phyloP scores from a whole-genome alignment of 2,888 invertebrate species.

The Pristionchus mayeri region DNA sequence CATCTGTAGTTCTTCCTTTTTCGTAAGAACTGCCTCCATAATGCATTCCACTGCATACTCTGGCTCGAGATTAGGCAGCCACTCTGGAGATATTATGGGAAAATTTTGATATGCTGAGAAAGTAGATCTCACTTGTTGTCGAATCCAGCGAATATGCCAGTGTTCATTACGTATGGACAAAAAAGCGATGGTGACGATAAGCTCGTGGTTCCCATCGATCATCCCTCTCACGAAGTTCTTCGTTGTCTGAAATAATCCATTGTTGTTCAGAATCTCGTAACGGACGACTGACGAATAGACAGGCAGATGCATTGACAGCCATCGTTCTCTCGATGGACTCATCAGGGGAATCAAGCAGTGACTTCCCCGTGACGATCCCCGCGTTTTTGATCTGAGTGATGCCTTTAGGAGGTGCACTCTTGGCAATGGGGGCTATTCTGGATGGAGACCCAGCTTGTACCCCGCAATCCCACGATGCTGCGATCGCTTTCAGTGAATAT shows the following conservation, averaged over 20 bases:
- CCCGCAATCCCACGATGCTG: no score
- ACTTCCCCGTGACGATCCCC: constrained; percentile 86
- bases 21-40: constrained; percentile 85
- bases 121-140: constrained; percentile 81
- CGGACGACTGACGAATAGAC: constrained; percentile 87
- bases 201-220: constrained; percentile 89
- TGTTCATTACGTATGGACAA: constrained; percentile 95
- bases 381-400: constrained; percentile 87
- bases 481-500: no score
- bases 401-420: constrained; percentile 73
- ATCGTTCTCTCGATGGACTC: constrained; percentile 89
- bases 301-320: constrained; percentile 90
- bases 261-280: not conserved
- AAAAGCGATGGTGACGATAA: constrained; percentile 92
- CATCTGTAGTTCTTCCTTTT: constrained; percentile 78
- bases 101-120: not conserved
- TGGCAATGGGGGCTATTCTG: no score
- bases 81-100: no score
- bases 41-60: constrained; percentile 90
- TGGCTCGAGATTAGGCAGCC: constrained; percentile 81
- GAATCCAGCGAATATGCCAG: constrained; percentile 96
- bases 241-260: not conserved
- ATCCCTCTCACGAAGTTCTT: constrained; percentile 84
- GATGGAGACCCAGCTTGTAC: no score
- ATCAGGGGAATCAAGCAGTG: constrained; percentile 88